phyloP scores from a whole-genome alignment of 1,140 invertebrate genomes.

The Mylabris phalerata region DNA sequence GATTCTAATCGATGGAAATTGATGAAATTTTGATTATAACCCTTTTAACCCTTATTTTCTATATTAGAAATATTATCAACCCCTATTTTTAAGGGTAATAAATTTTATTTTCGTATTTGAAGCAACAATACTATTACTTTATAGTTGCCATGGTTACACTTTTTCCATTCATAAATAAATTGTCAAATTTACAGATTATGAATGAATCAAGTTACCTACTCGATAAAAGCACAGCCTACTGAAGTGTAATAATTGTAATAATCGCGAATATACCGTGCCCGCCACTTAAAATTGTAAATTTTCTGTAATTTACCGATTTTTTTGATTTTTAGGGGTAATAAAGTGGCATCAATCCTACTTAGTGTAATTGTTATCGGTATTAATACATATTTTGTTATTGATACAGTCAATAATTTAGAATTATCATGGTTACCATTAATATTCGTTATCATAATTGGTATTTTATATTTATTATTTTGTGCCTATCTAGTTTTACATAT shows the following conservation, averaged over 20 bases:
- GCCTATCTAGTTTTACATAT: constrained; percentile 65
- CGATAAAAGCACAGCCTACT: too few relatives aligned
- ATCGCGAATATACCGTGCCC: neutral
- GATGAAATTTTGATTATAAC: neutral
- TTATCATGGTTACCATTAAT: constrained; percentile 49
- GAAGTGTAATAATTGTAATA: too few relatives aligned
- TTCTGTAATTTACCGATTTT: neutral
- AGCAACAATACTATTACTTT: too few relatives aligned
- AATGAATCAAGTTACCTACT: too few relatives aligned
- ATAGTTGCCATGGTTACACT: too few relatives aligned
- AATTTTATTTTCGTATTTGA: too few relatives aligned
- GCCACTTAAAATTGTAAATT: neutral
- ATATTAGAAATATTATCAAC: too few relatives aligned
- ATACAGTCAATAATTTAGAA: constrained; percentile 47
- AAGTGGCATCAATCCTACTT: constrained; percentile 58
- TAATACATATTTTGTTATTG: constrained; percentile 74
- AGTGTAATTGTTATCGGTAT: constrained; percentile 69
- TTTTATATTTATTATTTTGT: constrained; percentile 65
- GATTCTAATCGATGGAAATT: neutral
- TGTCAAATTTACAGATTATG: too few relatives aligned
- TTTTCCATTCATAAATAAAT: too few relatives aligned
- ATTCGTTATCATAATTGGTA: constrained; percentile 50
- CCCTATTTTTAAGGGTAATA: too few relatives aligned
- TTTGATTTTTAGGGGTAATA: constrained; percentile 52
- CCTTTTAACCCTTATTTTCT: too few relatives aligned